Evolutionary conservation across 2,113 vertebrate genomes (phyloP), one percentile per base, ranked within the genome.

Genomic region (Trogon surrucura): DNA sequence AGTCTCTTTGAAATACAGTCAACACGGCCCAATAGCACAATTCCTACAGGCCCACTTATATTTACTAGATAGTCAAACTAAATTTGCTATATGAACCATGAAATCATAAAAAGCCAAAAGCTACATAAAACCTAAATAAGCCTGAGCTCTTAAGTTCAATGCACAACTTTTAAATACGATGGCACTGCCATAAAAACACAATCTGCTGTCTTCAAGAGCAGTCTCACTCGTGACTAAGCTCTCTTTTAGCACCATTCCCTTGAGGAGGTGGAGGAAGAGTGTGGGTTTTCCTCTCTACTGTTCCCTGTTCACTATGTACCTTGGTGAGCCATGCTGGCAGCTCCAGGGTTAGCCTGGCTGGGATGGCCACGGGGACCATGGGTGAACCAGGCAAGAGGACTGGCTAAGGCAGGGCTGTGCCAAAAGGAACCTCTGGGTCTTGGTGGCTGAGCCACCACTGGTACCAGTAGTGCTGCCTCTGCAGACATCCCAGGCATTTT

Each of bases 31-130:
- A 93, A 85, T 3, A 61, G 54, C 12, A 65, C 47, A 90, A 85
- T 73, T 91, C 50, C 85, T 87, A 70, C 15, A 67, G 85, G 85
- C 41, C 92, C 89, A 79, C 74, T 93, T 90, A 27, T 41, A 73
- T 95, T 91, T 90, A 85, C 66, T n/a, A 65, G 56, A 14, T 27
- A 73, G 53, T 90, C 79, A 90, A 88, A 91, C 29, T 62, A 69
- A 57, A 90, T 80, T 88, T 96, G 58, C 67, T 85, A 32, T 61
- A 75, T 45, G 66, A 91, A 30, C 58, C 88, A 77, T 85, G 36
- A 94, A 91, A 92, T 50, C 66, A 88, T 82, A 77, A 93, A 93
- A 82, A 82, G 41, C 50, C 65, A 72, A 88, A 71, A 80, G 19
- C 32, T 56, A 61, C 23, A 61, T 69, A 88, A 57, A 93, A 57